Conservation (phyloP, 64 coral and sea anemone species). For the Hydrozoanthus tunicans region DNA sequence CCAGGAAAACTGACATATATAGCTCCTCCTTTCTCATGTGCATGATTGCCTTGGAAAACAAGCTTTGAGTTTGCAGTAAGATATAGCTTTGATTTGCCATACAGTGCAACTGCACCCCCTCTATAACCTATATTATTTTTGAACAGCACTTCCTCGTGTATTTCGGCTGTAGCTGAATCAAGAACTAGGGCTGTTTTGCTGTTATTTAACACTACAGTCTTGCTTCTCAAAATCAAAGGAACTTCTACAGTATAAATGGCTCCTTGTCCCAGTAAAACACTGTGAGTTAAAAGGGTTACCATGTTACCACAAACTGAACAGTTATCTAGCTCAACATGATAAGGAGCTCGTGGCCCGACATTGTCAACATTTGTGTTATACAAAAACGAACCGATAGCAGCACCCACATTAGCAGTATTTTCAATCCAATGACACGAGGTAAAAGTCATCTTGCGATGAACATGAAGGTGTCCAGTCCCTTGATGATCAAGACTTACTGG, state of each 20-base stretch:
- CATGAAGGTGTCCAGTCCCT: neutral
- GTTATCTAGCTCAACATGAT: slow-evolving; percentile 56
- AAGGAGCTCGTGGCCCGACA: slow-evolving; percentile 64
- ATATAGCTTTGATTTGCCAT: slow-evolving; percentile 81
- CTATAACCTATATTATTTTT: slow-evolving; percentile 72
- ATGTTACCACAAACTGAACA: slow-evolving; percentile 60
- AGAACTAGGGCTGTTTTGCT: slow-evolving; percentile 78
- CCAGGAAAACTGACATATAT: slow-evolving; percentile 87
- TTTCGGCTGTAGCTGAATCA: slow-evolving; percentile 76
- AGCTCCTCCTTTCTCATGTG: slow-evolving; percentile 72
- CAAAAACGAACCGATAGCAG: slow-evolving; percentile 72
- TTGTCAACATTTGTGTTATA: slow-evolving; percentile 76
- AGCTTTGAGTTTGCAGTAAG: slow-evolving; percentile 68
- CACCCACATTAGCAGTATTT: slow-evolving; percentile 75
- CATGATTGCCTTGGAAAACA: slow-evolving; percentile 68
- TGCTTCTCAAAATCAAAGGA: slow-evolving; percentile 72
- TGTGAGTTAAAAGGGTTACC: slow-evolving; percentile 43
- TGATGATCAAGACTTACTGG: slow-evolving; percentile 3
- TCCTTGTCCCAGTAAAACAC: slow-evolving; percentile 75
- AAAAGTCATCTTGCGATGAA: slow-evolving; percentile 56
- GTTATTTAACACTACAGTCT: slow-evolving; percentile 71
- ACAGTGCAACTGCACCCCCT: slow-evolving; percentile 89
- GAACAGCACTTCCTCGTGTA: slow-evolving; percentile 72
- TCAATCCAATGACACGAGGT: slow-evolving; percentile 49
- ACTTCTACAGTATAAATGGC: slow-evolving; percentile 86